These are phyloP conservation scores for Diadema setosum DNA, from an alignment of 35 echinoderm and acorn worm genomes.

Conservation along the genomic window DNA sequence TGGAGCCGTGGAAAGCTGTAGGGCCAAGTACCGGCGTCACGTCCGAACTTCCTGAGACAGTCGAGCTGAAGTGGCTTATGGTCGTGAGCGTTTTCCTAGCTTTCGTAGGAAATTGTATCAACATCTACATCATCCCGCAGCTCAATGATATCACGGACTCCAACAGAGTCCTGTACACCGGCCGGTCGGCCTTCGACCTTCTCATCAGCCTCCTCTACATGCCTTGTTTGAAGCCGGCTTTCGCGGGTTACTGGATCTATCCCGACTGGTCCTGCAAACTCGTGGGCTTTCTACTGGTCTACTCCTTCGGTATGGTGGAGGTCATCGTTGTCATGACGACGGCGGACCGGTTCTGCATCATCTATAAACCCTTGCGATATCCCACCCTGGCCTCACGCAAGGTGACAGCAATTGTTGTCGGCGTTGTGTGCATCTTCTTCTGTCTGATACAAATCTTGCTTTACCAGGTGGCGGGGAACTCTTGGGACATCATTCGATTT, in stretches of 20 bases:
- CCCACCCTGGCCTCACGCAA: neutral
- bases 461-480: neutral
- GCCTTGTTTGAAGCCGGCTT: neutral
- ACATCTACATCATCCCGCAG: neutral
- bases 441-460: neutral
- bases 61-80: neutral
- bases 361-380: neutral
- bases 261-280: neutral
- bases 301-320: neutral
- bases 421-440: neutral
- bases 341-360: neutral
- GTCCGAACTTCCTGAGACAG: too few species aligned
- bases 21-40: too few species aligned
- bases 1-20: too few species aligned
- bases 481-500: neutral
- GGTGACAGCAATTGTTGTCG: neutral
- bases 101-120: neutral
- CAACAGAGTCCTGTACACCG: neutral
- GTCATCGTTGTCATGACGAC: neutral
- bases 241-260: neutral
- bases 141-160: neutral
- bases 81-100: neutral
- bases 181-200: neutral
- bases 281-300: neutral
- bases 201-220: neutral